Base-by-base conservation (phyloP, 2,797 vertebrate genomes). In the Cryptoblepharus egeriae region DNA sequence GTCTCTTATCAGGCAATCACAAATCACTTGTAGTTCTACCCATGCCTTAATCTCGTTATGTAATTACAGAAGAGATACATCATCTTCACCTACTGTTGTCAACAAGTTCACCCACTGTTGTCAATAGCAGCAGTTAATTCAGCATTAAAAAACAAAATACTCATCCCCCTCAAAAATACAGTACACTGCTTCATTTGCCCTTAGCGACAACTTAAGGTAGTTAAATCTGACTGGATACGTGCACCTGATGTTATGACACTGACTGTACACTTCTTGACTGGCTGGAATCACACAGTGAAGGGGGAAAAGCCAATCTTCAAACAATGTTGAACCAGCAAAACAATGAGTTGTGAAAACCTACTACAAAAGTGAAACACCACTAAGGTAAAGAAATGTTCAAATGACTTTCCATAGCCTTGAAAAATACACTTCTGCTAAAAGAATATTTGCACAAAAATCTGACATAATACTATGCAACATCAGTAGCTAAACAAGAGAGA, bases 401-500 rank as follows among this genome's bases (percentile, higher is more conserved):
- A 52, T 60, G 35, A 20, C 22, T 67, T 75, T 67, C 20, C 6
- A 26, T 9, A 70, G 28, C 57, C 15, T 30, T 68, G 55, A 6
- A 55, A 77, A 77, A 24, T 20, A 3, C 8, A 61, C 8, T 22
- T 3, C 30, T 64, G 11, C 13, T 20, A 64, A 32, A 37, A 63
- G 42, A 63, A 42, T 45, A 42, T 37, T 11, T 22, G 18, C 22
- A 10, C 18, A 58, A 69, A 42, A 37, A 64, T 64, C 60, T 80
- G 6, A 13, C 8, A 79, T 2, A 63, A 49, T 18, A 58, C 15
- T 63, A 75, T 39, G 76, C 30, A 71, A 85, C 61, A 83, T 37
- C 52, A 87, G 10, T 61, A 72, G 78, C 77, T 70, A 60, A 81
- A 55, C 78, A 78, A 55, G 63, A 75, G 45, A 81, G 32, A n/a